A percentile compares a stretch with the other conserved stretches of the same genome.
Evolutionary conservation across 35 echinoderm and acorn worm species (phyloP).

Genomic region (Stichopus chloronotus): DNA sequence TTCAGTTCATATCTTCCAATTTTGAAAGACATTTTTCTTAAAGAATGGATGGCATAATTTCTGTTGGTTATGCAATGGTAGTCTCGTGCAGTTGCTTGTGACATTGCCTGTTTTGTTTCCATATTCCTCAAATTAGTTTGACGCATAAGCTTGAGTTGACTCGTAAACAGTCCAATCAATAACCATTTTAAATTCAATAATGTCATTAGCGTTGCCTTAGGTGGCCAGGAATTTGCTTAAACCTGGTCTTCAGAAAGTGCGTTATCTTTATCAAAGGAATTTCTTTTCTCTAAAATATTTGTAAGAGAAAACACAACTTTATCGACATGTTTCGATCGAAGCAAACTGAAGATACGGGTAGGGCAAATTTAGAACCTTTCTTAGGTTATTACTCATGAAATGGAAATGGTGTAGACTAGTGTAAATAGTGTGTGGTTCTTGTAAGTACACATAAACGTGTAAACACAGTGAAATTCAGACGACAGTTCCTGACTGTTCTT

Average conservation of each 20-base stretch:
- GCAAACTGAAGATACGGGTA: background rate
- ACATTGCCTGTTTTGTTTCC: background rate
- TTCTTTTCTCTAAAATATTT: background rate
- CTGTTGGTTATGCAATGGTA: no score
- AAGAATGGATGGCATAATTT: no score
- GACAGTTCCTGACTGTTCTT: background rate
- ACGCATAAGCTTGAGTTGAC: slow-evolving; percentile 6
- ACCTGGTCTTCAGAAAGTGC: background rate
- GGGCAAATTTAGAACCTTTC: background rate
- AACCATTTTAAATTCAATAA: slow-evolving; percentile 27
- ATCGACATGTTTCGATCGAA: background rate
- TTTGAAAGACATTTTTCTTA: no score
- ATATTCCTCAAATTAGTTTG: background rate
- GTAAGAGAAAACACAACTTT: background rate
- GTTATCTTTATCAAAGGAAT: background rate
- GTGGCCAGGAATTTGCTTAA: background rate
- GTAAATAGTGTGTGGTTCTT: no score
- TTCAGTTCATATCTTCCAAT: no score
- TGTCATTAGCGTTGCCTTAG: background rate
- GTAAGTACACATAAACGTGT: no score
- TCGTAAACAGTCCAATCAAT: slow-evolving; percentile 14
- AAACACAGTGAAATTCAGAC: no score
- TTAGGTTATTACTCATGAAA: no score
- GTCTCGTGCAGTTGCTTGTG: background rate
- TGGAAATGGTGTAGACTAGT: no score